A percentile compares a stretch with the other conserved stretches of the same genome.
Conservation (phyloP, 2,797 vertebrate species). For the Dendrocincla tyrannina region DNA sequence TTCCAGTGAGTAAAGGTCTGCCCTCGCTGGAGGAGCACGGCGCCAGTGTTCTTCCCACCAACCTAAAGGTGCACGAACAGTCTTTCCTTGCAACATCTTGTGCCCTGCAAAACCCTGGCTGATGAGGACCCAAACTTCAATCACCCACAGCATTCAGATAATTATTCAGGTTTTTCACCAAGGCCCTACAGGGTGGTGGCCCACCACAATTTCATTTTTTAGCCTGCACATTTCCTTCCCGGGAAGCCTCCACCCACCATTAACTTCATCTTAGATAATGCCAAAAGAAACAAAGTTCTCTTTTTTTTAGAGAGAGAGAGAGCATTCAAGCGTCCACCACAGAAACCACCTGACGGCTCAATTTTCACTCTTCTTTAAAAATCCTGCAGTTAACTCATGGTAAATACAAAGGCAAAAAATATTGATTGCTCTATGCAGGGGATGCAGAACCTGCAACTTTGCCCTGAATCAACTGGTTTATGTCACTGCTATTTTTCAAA, state of each 20-base stretch:
- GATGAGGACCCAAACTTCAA: background rate
- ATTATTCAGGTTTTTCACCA: constrained; percentile 56
- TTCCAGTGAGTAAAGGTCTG: background rate
- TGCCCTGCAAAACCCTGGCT: background rate
- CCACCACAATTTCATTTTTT: constrained; percentile 54
- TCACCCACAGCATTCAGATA: constrained; percentile 10
- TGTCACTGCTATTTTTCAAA: constrained; percentile 30
- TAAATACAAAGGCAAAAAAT: constrained; percentile 11
- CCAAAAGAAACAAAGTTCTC: constrained; percentile 73
- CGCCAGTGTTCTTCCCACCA: background rate
- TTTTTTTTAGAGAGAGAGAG: too few species aligned
- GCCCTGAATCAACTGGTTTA: constrained; percentile 1
- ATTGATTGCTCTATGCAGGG: background rate
- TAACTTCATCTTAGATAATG: constrained; percentile 55
- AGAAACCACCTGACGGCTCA: constrained; percentile 63
- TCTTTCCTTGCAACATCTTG: background rate
- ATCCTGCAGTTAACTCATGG: background rate
- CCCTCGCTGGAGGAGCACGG: background rate
- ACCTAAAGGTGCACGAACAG: background rate
- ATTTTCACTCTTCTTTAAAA: constrained; percentile 55
- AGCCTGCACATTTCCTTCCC: constrained; percentile 70
- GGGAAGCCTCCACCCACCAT: constrained; percentile 71
- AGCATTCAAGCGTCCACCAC: constrained; percentile 14
- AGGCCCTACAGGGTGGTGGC: constrained; percentile 44
- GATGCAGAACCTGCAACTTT: constrained; percentile 24